Conservation (phyloP, 1,140 invertebrate genomes). For the Cepaea nemoralis region DNA sequence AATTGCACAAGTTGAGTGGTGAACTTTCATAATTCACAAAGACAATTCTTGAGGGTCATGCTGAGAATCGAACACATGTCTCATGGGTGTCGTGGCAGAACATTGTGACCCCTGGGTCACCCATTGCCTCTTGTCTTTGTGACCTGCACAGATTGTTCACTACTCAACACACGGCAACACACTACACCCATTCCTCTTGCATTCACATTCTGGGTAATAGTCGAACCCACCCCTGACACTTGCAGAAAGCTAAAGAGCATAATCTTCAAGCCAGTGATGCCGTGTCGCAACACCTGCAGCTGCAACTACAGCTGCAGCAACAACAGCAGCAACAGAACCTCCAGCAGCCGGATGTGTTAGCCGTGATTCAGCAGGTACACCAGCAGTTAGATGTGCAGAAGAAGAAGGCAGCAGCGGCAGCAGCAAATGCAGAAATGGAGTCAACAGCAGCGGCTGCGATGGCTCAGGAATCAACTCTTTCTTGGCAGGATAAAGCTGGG, state of each 20-base stretch:
- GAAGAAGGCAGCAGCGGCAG: slow-evolving; percentile 40
- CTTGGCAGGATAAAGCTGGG: slow-evolving; percentile 44
- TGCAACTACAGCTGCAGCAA: slow-evolving; percentile 44
- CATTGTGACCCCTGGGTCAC: too few relatives aligned
- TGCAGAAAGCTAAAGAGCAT: slow-evolving; percentile 19
- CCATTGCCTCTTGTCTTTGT: too few relatives aligned
- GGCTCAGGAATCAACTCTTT: background rate
- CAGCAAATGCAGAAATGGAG: slow-evolving; percentile 32
- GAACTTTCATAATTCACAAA: too few relatives aligned
- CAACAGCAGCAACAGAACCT: slow-evolving; percentile 39
- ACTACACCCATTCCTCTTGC: too few relatives aligned
- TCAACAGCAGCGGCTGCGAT: slow-evolving; percentile 25
- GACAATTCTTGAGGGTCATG: too few relatives aligned
- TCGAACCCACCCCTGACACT: background rate
- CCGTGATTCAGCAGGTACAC: slow-evolving; percentile 45
- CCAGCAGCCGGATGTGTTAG: slow-evolving; percentile 41
- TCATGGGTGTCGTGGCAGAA: too few relatives aligned
- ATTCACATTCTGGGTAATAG: background rate
- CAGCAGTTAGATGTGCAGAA: slow-evolving; percentile 36
- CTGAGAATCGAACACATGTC: too few relatives aligned
- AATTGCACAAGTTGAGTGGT: too few relatives aligned
- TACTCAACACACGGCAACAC: too few relatives aligned
- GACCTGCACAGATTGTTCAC: too few relatives aligned
- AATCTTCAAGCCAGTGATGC: slow-evolving; percentile 9
- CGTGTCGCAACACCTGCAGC: slow-evolving; percentile 43